These are phyloP conservation scores for Myotis lucifugus DNA, from an alignment of 2,113 vertebrate species.

Conservation along the genomic window DNA sequence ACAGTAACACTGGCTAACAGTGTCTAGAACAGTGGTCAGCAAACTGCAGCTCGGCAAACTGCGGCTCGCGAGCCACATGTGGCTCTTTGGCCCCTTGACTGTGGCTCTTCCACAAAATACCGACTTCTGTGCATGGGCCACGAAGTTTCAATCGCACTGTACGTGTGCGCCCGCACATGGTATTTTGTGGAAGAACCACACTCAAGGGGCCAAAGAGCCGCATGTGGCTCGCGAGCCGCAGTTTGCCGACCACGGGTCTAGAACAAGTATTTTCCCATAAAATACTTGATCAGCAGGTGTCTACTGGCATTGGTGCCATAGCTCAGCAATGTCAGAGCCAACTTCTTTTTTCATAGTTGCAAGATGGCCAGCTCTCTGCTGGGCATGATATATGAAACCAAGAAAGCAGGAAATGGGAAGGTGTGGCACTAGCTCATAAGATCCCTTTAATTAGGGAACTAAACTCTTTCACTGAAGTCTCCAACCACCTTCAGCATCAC, in stretches of 20 bases:
- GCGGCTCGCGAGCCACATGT: too few species aligned
- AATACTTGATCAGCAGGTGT: not conserved
- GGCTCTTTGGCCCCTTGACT: too few species aligned
- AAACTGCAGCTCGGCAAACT: too few species aligned
- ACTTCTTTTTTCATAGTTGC: not conserved
- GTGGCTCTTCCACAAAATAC: too few species aligned
- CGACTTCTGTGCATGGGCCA: too few species aligned
- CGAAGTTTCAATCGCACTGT: too few species aligned
- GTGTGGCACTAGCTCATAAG: not conserved
- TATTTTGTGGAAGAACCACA: too few species aligned
- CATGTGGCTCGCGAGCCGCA: too few species aligned
- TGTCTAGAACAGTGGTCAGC: not conserved
- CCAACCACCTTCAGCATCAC: not conserved
- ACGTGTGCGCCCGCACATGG: too few species aligned
- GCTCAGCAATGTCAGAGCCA: not conserved
- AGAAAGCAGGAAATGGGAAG: not conserved
- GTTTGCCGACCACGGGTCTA: not conserved
- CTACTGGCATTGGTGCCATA: not conserved
- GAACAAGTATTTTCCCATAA: not conserved
- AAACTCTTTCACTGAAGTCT: not conserved
- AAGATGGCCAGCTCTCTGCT: not conserved
- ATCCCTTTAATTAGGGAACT: not conserved
- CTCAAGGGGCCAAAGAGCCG: too few species aligned
- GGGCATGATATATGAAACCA: not conserved
- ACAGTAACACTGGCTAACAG: not conserved